Evolutionary conservation across 2,113 vertebrate genomes (phyloP).

Genomic region (Budorcas taxicolor): DNA sequence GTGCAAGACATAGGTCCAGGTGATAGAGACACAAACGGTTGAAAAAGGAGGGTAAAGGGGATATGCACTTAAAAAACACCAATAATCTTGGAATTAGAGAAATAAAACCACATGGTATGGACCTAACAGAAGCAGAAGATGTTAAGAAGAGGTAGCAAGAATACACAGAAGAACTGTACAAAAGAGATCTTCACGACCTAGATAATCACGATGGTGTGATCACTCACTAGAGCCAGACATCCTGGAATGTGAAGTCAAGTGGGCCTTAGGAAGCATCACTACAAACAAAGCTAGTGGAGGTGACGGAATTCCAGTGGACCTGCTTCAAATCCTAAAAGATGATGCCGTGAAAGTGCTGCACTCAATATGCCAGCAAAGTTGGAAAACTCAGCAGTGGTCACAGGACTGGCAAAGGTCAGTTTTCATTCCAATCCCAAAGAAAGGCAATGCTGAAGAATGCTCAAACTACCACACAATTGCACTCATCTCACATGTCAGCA

Average conservation of each 20-base stretch:
- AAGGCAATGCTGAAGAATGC: not conserved
- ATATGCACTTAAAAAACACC: not conserved
- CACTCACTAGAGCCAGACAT: not conserved
- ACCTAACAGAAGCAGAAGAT: not conserved
- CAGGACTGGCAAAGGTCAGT: not conserved
- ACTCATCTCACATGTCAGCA: not conserved
- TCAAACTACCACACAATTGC: not conserved
- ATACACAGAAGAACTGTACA: not conserved
- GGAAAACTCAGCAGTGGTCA: not conserved
- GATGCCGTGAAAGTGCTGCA: not conserved
- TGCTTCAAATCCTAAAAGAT: not conserved
- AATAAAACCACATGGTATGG: not conserved
- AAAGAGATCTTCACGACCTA: not conserved
- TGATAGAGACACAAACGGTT: not conserved
- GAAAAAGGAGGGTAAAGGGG: not conserved
- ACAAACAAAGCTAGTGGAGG: not conserved
- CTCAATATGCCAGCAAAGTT: not conserved
- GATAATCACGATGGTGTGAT: not conserved
- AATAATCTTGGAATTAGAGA: not conserved
- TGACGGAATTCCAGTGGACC: not conserved
- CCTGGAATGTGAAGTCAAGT: not conserved
- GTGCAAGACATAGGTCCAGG: not conserved
- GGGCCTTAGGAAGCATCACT: not conserved
- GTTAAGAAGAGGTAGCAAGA: not conserved
- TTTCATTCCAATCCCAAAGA: not conserved